A percentile compares a stretch with the other conserved stretches of the same genome.
These are phyloP conservation scores for Kryptopterus vitreolus DNA, from an alignment of 2,797 vertebrate genomes.

Conservation along the genomic window DNA sequence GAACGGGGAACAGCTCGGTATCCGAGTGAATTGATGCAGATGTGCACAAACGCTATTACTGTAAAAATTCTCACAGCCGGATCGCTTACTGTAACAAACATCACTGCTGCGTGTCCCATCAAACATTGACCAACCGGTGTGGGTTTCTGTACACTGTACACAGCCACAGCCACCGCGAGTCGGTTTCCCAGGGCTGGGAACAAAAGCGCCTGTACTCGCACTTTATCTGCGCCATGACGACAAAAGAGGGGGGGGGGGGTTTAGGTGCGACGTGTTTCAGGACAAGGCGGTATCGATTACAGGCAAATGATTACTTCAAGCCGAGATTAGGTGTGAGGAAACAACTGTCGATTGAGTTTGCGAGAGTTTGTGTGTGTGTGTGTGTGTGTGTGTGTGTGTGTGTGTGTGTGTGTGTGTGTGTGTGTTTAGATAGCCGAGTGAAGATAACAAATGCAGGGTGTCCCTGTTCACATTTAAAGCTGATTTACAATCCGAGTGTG, in stretches of 20 bases:
- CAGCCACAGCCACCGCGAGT: neutral
- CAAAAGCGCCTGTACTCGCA: slow-evolving; percentile 16
- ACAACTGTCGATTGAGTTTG: neutral
- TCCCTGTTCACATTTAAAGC: neutral
- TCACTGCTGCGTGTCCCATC: slow-evolving; percentile 28
- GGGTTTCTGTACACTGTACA: slow-evolving; percentile 17
- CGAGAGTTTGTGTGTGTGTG: neutral
- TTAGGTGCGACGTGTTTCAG: slow-evolving; percentile 11
- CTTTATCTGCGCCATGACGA: slow-evolving; percentile 29
- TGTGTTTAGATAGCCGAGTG: neutral
- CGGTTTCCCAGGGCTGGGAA: slow-evolving; percentile 23
- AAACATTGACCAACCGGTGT: slow-evolving; percentile 23
- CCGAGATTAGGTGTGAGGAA: slow-evolving; percentile 20
- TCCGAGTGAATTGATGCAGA: neutral
- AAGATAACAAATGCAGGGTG: neutral
- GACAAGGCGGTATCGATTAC: slow-evolving; percentile 35
- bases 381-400: neutral
- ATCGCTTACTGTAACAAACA: slow-evolving; percentile 2
- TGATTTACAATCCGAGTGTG: neutral
- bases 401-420: neutral
- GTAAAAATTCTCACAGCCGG: neutral
- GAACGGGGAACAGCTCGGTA: neutral
- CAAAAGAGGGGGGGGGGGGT: neutral
- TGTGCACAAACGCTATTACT: neutral
- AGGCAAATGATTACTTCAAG: slow-evolving; percentile 31